Evolutionary conservation across 2,113 vertebrate genomes (phyloP).

Genomic region (Empidonax traillii): DNA sequence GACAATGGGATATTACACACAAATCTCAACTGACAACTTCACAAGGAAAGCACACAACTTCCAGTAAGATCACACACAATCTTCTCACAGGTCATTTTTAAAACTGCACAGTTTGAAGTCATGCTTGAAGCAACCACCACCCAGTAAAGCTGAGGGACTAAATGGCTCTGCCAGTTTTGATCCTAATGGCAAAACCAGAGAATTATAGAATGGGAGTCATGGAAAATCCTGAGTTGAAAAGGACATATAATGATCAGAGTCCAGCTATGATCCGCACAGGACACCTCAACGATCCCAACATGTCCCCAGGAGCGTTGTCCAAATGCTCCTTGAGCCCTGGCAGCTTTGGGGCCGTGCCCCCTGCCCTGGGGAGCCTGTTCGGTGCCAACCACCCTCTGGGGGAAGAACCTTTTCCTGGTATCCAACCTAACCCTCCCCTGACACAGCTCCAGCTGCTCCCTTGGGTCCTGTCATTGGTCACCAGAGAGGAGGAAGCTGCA

Average conservation of each 20-base stretch:
- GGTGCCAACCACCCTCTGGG: neutral
- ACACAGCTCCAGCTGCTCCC: rapidly evolving
- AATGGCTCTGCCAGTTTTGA: neutral
- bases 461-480: neutral
- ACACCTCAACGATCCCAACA: neutral
- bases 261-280: neutral
- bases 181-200: neutral
- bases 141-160: neutral
- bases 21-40: neutral
- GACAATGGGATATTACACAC: rapidly evolving
- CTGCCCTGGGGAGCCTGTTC: neutral
- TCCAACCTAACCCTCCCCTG: neutral
- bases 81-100: neutral
- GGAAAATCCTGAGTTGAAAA: neutral
- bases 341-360: rapidly evolving
- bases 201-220: rapidly evolving
- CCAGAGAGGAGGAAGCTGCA: neutral
- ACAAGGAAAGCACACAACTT: neutral
- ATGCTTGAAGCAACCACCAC: neutral
- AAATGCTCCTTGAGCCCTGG: neutral
- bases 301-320: rapidly evolving
- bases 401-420: rapidly evolving
- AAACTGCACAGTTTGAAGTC: neutral
- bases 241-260: neutral
- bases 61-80: neutral